Evolutionary conservation across 2,113 vertebrate genomes (phyloP), one percentile per base, ranked within the genome.

Genomic region (Ciconia boyciana): DNA sequence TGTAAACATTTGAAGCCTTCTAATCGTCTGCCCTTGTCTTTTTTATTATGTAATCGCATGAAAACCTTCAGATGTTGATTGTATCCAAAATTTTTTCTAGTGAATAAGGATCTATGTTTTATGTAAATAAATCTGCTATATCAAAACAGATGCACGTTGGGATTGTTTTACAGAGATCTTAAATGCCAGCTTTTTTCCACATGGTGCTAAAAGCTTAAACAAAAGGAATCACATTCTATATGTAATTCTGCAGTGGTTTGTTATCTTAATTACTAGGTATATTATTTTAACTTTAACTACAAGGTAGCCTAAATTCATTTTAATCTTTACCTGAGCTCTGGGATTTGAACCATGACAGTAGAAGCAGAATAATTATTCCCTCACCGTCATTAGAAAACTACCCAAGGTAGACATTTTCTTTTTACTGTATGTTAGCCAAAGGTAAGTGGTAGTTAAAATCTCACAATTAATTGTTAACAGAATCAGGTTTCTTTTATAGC

Each of bases 391-490:
- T 93, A 94, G 94, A 89, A 96, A 96, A 81, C 82, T 90, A 76
- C 69, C 82, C 95, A 90, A 89, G 82, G 92, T 80, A 94, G 94
- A 90, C 64, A 93, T 96, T 97, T 97, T 89, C 58, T 90, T 97
- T 97, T 96, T 97, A 97, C 74, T 96, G 74, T 88, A 65, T 13
- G 14, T 96, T 97, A 97, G 89, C 68, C 61, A 94, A 89, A 96
- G 34, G 85, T 91, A 97, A 97, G 78, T 93, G 58, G 91, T 95
- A 93, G 91, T 97, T 98, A 97, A 97, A 97, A 96, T 94, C 86
- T 94, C 90, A 94, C 91, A 95, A 95, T 93, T 96, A 94, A 79
- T 95, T 89, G 79, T 96, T 97, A 88, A 74, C 72, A 94, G 70
- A 95, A 78, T 95, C 74, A 57, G n/a, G 16, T 95, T 97, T 96